Evolutionary conservation across 2,113 vertebrate species (phyloP).

Genomic region (Rhabdomys dilectus): DNA sequence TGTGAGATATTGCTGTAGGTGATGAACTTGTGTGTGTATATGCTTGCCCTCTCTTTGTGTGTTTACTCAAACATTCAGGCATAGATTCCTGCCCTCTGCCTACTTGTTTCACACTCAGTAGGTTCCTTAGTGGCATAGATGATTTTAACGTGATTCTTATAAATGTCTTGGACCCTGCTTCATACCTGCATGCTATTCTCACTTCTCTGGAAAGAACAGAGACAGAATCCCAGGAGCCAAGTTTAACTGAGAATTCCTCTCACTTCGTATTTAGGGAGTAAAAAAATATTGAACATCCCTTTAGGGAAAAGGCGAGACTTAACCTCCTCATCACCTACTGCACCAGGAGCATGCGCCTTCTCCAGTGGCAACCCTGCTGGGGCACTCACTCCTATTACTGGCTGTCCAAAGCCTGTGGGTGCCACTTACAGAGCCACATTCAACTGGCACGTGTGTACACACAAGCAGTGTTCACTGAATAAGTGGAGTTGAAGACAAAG

Average conservation of each 20-base stretch:
- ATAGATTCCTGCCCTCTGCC: not conserved
- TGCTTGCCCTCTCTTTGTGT: not conserved
- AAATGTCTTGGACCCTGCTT: not conserved
- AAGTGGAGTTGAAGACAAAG: not conserved
- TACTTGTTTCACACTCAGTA: not conserved
- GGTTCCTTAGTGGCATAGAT: not conserved
- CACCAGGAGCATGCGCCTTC: rapidly evolving
- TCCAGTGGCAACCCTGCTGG: not conserved
- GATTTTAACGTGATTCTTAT: conserved; percentile 39
- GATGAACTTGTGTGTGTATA: not conserved
- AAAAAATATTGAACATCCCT: not conserved
- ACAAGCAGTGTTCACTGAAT: not conserved
- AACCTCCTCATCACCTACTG: not conserved
- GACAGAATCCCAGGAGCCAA: not conserved
- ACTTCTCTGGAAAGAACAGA: not conserved
- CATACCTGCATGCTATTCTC: conserved; percentile 12
- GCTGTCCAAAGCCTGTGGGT: too few species aligned
- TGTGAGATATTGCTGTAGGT: not conserved
- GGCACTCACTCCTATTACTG: rapidly evolving
- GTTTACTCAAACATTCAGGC: not conserved
- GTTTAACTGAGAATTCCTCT: conserved; percentile 5
- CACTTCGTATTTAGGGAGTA: not conserved
- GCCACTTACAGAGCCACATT: rapidly evolving
- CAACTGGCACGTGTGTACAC: rapidly evolving
- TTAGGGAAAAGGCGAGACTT: not conserved